Evolutionary conservation across 2,113 vertebrate species (phyloP).

Genomic region (Fregetta grallaria): DNA sequence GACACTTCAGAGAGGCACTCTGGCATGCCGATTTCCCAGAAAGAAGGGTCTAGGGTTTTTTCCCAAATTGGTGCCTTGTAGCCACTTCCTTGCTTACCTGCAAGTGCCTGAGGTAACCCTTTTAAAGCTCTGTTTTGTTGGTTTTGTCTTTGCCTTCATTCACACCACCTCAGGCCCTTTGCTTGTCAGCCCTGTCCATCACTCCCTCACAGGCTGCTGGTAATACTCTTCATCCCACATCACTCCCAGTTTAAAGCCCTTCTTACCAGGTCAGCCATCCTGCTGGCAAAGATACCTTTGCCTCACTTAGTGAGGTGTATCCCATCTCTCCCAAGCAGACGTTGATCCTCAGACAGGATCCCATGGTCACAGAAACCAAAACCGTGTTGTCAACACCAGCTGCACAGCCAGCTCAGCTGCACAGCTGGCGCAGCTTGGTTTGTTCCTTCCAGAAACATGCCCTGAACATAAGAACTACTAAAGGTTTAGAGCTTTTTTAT

Average conservation of each 20-base stretch:
- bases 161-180: background rate
- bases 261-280: background rate
- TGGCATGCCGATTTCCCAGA: background rate
- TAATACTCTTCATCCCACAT: background rate
- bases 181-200: background rate
- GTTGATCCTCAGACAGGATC: background rate
- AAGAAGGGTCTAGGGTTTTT: background rate
- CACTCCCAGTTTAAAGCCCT: background rate
- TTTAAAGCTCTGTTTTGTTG: background rate
- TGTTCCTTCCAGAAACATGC: background rate
- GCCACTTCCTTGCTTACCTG: background rate
- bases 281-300: background rate
- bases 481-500: background rate
- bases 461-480: background rate
- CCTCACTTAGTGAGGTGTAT: background rate
- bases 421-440: fast-evolving
- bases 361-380: background rate
- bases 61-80: background rate
- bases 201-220: background rate
- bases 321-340: background rate
- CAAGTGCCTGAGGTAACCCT: background rate
- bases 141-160: background rate
- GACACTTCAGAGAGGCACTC: background rate
- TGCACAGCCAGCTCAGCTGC: background rate
- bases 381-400: background rate